Base-by-base conservation (phyloP, 1,140 invertebrate genomes). In the Caerostris darwini region DNA sequence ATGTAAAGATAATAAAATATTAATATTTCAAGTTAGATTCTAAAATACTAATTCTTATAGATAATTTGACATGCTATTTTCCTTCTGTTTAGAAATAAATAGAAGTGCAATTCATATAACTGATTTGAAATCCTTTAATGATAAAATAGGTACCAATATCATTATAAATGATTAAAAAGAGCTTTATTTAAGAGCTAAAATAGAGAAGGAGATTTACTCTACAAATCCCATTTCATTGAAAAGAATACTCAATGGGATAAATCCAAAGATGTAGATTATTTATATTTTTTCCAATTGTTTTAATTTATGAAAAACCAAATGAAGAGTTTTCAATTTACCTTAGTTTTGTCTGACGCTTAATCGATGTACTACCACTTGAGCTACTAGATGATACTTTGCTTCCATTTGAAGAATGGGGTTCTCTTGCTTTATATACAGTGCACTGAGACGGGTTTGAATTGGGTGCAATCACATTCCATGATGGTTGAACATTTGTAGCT, bases 391-490 rank as follows among this genome's bases (percentile, higher is more conserved):
- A 92, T 34, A 67, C 77, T 82, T 87, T 89, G 53, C 57, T 90
- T 59, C 67, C 56, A 69, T 19, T 86, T 53, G 94, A 93, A 57
- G 94, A 93, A 19, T 94, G 91, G 8, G 89, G 87, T 50, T 93
- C 77, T 19, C 92, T 69, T 71, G 86, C 57, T 34, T 67, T 81
- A 86, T 85, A 87, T 5, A 93, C 59, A 82, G 54, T 53, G 54
- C 82, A 87, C 19, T 95, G 93, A 54, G 94, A 34, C 14, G 93
- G 71, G 81, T 89, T 90, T n/a, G 94, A 59, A 67, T 56, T 83
- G 59, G 94, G 57, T 1, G 88, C 88, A 54, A 95, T 88, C 19
- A 95, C 92, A 90, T 92, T 59, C 94, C 94, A 95, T 19, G 94
- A 71, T 77, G 94, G 95, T 81, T 94, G 94, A 5, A 95, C 57